A percentile compares a stretch with the other conserved stretches of the same genome.
Conservation (phyloP, 2,888 invertebrate species). For the Polydrusus cervinus region DNA sequence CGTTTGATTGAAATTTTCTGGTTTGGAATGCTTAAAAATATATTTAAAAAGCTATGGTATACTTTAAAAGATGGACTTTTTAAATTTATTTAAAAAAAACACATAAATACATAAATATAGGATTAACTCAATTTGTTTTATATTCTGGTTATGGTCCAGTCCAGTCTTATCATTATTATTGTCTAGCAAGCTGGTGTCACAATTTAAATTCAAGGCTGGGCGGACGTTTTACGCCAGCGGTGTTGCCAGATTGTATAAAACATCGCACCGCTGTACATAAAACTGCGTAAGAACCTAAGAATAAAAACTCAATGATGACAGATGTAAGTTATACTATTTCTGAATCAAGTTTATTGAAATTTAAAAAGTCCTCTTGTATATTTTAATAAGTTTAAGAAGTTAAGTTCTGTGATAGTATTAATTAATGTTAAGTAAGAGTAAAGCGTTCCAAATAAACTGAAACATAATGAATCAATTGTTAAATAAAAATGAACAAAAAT, state of each 20-base stretch:
- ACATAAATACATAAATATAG: too few species aligned
- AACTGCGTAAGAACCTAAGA: too few species aligned
- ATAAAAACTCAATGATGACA: too few species aligned
- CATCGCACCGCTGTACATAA: too few species aligned
- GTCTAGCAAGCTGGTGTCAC: too few species aligned
- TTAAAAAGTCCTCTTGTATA: slow-evolving; percentile 1
- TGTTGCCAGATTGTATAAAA: too few species aligned
- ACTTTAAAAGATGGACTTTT: slow-evolving; percentile 4
- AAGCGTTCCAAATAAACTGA: slow-evolving; percentile 22
- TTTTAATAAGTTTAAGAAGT: slow-evolving; percentile 24
- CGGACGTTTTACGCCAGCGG: not conserved
- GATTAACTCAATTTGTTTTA: too few species aligned
- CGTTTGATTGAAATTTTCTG: not conserved
- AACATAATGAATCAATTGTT: slow-evolving; percentile 4
- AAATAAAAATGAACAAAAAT: slow-evolving; percentile 45
- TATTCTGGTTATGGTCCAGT: too few species aligned
- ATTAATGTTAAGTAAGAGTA: slow-evolving; percentile 27
- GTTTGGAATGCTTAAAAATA: slow-evolving; percentile 19
- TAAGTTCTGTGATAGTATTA: slow-evolving; percentile 49
- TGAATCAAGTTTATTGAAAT: not conserved
- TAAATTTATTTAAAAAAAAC: not conserved
- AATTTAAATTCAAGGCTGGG: too few species aligned
- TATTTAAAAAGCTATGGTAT: slow-evolving; percentile 14
- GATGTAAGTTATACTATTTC: too few species aligned
- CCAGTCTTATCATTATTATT: too few species aligned